Conservation (phyloP, 2,888 invertebrate species). For the Cybosia mesomella region DNA sequence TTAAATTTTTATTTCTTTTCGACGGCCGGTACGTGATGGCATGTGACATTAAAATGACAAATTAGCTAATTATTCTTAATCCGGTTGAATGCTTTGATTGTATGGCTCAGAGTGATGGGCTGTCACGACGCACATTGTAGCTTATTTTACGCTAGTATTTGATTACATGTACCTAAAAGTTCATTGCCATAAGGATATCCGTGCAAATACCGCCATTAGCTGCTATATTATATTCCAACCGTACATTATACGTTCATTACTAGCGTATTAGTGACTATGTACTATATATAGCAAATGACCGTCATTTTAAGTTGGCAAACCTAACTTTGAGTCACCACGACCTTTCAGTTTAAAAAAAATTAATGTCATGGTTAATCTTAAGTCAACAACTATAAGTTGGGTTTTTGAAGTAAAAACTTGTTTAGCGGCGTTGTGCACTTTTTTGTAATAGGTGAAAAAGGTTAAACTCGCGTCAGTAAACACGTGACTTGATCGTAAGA, state of each 20-base stretch:
- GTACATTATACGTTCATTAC: conserved; percentile 18
- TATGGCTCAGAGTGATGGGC: conserved; percentile 67
- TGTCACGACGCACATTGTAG: conserved; percentile 67
- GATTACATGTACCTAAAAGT: conserved; percentile 59
- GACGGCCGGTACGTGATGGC: conserved; percentile 79
- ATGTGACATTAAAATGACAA: conserved; percentile 87
- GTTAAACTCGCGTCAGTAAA: too few species aligned
- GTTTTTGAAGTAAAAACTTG: too few species aligned
- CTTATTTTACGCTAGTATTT: conserved; percentile 58
- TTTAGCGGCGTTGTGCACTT: too few species aligned
- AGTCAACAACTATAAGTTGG: not conserved
- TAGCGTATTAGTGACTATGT: conserved; percentile 7
- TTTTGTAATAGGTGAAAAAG: too few species aligned
- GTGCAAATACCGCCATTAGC: conserved; percentile 44
- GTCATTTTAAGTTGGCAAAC: conserved; percentile 16
- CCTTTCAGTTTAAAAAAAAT: conserved; percentile 12
- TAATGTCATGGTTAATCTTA: not conserved
- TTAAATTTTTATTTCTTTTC: conserved; percentile 76
- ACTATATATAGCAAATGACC: not conserved
- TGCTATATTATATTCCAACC: conserved; percentile 12
- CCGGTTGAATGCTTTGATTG: conserved; percentile 80
- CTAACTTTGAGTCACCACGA: conserved; percentile 7
- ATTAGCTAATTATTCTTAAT: conserved; percentile 86
- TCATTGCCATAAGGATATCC: conserved; percentile 60
- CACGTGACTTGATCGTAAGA: too few species aligned